Base-by-base conservation (phyloP, 1,140 invertebrate species). In the Bombus sylvicola region DNA sequence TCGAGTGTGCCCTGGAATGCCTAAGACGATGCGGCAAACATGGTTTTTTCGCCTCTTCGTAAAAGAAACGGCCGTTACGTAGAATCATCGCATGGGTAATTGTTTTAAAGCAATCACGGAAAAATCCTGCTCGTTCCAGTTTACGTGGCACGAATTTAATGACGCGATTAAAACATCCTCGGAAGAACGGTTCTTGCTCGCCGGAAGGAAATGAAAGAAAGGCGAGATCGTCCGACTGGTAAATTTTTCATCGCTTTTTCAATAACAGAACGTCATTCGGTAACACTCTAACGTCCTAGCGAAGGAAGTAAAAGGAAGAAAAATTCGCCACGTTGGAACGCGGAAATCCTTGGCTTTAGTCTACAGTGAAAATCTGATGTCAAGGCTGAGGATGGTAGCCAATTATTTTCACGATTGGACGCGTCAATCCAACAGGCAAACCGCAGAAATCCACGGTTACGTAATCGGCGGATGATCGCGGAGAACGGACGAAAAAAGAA, bases 61-160 rank as follows among this genome's bases (percentile, higher is more conserved):
- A 53, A 53, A 53, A n/a, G 4, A 62, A 62, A 62, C 28, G 28
- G 59, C 59, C 59, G 28, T 62, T 28, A n/a, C 10, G 59, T n/a
- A n/a, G 28, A n/a, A n/a, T n/a, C 3, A n/a, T 53, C 18, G 12
- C 28, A 9, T 0, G 28, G 59, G 59, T 62, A 72, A 84, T 79
- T 64, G 77, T 79, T 57, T 62, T 28, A n/a, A 47, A 57, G 68
- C 79, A 80, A 80, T 84, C 39, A 37, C 10, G 34, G 66, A 79
- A 80, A 59, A 80, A 69, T 78, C 68, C 69, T 47, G 83, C 25
- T 5, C 31, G 13, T 53, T 31, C 53, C 15, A 8, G 53, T 13
- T 41, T 72, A 79, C 83, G 53, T 59, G 76, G 72, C 83, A 34
- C 10, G 76, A 83, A 80, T 80, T 64, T 64, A 73, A 85, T 18